Evolutionary conservation across 2,888 invertebrate genomes (phyloP), one percentile per base, ranked within the genome.

Genomic region (Agrochola lychnidis): DNA sequence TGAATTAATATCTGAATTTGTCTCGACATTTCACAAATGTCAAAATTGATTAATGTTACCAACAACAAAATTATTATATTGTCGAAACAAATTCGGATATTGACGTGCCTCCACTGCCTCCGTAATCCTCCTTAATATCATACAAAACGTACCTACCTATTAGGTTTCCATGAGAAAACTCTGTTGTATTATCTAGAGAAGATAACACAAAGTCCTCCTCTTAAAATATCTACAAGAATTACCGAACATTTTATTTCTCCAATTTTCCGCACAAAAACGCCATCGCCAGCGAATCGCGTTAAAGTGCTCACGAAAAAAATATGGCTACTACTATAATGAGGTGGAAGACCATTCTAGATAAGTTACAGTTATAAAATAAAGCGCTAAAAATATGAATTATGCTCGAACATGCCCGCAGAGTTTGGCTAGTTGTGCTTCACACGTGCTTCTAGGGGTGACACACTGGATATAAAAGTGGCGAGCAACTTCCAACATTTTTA

Each of bases 371-470:
- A 67, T 72, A 70, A 59, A 63, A 68, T 72, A 70, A 56, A 63
- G 68, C 48, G 61, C 70, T 78, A 75, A 76, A 78, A 81, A 84
- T 81, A 73, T 84, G 83, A 88, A 79, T 89, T 89, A 90, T 90
- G 87, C 80, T 75, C 45, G 81, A 73, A 51, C 88, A 86, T 83
- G 88, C 62, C 70, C 83, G 68, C 66, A 56, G 57, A 77, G 84
- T 85, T 84, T 79, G 82, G 78, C 69, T 83, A 84, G 88, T 80
- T 83, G 66, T 78, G 71, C 77, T 73, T 62, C 70, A 78, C 83
- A 81, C 62, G 73, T 74, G 79, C 61, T 73, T 56, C n/a, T 42
- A 1, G 10, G 4, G 0, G 73, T 51, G 66, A 84, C 83, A 81
- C 63, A 84, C 74, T n/a, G 78, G 0, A 36, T 3, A 0, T 14